Conservation (phyloP, 2,888 invertebrate genomes). For the Dasysyrphus tricinctus region DNA sequence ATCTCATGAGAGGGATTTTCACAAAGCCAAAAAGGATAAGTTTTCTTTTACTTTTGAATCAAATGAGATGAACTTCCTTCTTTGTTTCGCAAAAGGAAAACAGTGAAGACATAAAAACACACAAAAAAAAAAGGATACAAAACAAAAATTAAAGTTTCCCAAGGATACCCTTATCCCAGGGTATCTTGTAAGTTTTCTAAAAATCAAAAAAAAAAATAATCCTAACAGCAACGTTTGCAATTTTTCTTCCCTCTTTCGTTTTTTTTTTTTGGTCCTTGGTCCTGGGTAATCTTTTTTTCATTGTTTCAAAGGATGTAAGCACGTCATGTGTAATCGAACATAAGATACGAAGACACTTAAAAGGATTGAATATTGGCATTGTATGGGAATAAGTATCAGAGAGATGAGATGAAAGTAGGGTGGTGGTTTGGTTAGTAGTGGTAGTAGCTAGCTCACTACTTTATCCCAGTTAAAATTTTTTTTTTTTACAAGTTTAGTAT, state of each 20-base stretch:
- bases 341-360: slow-evolving; percentile 71
- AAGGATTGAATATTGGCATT: slow-evolving; percentile 73
- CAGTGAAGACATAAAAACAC: background rate
- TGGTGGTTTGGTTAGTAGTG: background rate
- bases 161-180: slow-evolving; percentile 49
- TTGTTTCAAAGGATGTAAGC: slow-evolving; percentile 72
- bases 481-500: background rate
- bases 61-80: slow-evolving; percentile 62
- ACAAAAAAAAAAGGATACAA: slow-evolving; percentile 5
- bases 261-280: slow-evolving; percentile 12
- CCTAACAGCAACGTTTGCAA: slow-evolving; percentile 50
- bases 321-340: slow-evolving; percentile 73
- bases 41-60: slow-evolving; percentile 43
- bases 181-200: slow-evolving; percentile 4
- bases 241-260: slow-evolving; percentile 31
- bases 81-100: slow-evolving; percentile 34
- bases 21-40: slow-evolving; percentile 19
- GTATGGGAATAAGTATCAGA: slow-evolving; percentile 18
- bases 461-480: slow-evolving; percentile 26
- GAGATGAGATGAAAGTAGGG: background rate
- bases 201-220: background rate
- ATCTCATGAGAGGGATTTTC: slow-evolving; percentile 46
- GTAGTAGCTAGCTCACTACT: slow-evolving; percentile 10
- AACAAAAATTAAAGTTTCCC: slow-evolving; percentile 61
- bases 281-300: slow-evolving; percentile 60